These are phyloP conservation scores for Hydrotaea diabolus DNA, from an alignment of 2,888 invertebrate species.

Conservation along the genomic window DNA sequence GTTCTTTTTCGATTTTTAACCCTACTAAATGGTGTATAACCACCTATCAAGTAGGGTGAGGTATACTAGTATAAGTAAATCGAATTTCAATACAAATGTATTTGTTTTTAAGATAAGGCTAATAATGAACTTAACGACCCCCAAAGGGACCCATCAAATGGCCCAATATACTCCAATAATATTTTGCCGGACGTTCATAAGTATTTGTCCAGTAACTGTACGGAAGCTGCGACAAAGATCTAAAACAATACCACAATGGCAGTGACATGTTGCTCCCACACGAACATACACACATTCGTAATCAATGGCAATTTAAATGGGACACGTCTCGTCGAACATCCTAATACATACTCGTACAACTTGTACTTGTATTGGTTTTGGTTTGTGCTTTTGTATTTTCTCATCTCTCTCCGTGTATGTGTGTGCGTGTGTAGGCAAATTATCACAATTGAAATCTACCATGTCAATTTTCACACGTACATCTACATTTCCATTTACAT, in stretches of 20 bases:
- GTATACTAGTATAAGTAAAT: no score
- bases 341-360: background rate
- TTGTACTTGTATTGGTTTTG: conserved; percentile 22
- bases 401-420: no score
- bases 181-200: background rate
- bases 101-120: no score
- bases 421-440: background rate
- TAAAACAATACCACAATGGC: background rate
- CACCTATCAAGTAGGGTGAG: no score
- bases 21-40: no score
- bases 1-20: no score
- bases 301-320: conserved; percentile 17
- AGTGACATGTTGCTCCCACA: background rate
- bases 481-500: background rate
- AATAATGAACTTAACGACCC: no score
- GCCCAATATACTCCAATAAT: no score
- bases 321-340: background rate
- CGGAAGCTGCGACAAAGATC: background rate
- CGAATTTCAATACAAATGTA: no score
- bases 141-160: no score
- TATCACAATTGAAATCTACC: conserved; percentile 32
- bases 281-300: background rate
- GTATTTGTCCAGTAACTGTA: background rate
- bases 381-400: background rate
- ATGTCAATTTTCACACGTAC: conserved; percentile 30